Conservation (phyloP, 2,113 vertebrate genomes). For the Xiphophorus hellerii region DNA sequence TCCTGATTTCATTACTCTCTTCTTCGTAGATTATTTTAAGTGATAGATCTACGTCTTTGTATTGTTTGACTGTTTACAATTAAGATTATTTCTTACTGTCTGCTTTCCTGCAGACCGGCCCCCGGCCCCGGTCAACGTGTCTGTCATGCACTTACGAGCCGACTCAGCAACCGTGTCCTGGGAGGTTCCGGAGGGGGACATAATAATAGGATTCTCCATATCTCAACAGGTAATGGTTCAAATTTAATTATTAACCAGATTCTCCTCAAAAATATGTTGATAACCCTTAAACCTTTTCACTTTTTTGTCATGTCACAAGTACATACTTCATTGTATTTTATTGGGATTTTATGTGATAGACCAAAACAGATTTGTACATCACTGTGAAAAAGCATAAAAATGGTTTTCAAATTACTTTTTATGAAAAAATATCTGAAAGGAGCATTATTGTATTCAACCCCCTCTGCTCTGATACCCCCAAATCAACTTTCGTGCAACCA, state of each 20-base stretch:
- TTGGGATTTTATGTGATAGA: background rate
- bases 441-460: background rate
- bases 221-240: constrained; percentile 88
- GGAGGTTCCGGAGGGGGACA: constrained; percentile 95
- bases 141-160: constrained; percentile 92
- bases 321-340: background rate
- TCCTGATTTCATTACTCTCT: background rate
- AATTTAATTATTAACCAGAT: background rate
- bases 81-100: background rate
- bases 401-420: background rate
- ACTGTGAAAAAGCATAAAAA: background rate
- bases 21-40: background rate
- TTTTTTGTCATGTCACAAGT: too few relatives aligned
- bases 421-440: background rate
- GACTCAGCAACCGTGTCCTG: constrained; percentile 96
- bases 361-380: background rate
- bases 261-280: too few relatives aligned
- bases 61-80: background rate
- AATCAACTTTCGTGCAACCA: background rate
- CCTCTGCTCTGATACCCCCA: background rate
- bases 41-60: too few relatives aligned
- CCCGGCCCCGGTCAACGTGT: constrained; percentile 94
- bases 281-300: too few relatives aligned
- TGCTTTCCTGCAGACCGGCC: constrained; percentile 84
- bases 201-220: constrained; percentile 97